A percentile compares a stretch with the other conserved stretches of the same genome.
Evolutionary conservation across 2,113 vertebrate species (phyloP).

Genomic region (Nycticryphes semicollaris): DNA sequence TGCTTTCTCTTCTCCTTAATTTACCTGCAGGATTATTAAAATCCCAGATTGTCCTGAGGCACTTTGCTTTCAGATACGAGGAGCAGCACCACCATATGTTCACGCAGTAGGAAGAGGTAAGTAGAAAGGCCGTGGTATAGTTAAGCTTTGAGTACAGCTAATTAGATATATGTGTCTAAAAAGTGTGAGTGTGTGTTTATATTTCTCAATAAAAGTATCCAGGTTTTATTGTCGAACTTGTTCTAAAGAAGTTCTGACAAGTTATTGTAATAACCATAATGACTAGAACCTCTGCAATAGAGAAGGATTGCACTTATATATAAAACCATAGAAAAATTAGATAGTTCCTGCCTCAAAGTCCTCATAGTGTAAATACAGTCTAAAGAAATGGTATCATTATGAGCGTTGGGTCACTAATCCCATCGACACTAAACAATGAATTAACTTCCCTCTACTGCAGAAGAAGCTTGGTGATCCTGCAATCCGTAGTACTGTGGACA

Average conservation of each 20-base stretch:
- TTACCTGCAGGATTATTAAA: conserved; percentile 86
- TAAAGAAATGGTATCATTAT: neutral
- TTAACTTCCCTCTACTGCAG: neutral
- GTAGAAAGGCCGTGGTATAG: neutral
- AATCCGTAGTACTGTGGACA: neutral
- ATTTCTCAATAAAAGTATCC: neutral
- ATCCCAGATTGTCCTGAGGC: conserved; percentile 86
- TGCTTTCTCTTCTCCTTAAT: neutral
- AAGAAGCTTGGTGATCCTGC: neutral
- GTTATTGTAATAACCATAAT: neutral
- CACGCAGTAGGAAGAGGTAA: conserved; percentile 92
- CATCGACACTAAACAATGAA: neutral
- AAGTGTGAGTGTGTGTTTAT: neutral
- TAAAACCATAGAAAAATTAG: neutral
- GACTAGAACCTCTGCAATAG: neutral
- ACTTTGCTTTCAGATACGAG: conserved; percentile 90
- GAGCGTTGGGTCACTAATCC: neutral
- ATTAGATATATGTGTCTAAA: rapidly evolving
- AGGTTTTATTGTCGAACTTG: neutral
- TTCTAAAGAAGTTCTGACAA: neutral
- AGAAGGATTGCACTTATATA: neutral
- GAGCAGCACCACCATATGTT: conserved; percentile 85
- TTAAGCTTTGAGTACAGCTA: neutral
- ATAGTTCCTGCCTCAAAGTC: neutral
- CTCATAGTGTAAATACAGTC: neutral